phyloP scores from a whole-genome alignment of 2,113 vertebrate genomes.

The Malurus cyaneus region DNA sequence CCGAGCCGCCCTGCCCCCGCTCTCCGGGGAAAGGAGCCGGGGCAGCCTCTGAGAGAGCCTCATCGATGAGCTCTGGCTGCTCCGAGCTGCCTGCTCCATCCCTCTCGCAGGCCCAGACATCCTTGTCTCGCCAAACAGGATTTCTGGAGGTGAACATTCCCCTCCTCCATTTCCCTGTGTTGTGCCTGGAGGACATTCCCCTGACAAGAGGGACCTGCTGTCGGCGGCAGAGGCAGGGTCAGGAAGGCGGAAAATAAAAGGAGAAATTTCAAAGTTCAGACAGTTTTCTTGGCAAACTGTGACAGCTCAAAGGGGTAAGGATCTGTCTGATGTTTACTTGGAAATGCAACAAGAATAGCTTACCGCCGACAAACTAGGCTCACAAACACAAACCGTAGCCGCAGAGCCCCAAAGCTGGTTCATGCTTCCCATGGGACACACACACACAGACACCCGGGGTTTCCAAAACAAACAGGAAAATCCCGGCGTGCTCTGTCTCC shows the following conservation, averaged over 20 bases:
- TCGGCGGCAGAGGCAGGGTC: neutral
- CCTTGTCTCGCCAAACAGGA: neutral
- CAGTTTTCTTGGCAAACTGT: neutral
- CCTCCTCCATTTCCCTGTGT: neutral
- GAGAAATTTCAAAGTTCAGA: constrained; percentile 31
- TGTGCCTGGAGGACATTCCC: constrained; percentile 2
- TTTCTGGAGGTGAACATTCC: constrained; percentile 8
- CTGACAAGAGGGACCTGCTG: neutral
- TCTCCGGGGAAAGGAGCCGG: neutral
- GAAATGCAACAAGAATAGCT: neutral
- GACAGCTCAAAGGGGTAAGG: neutral
- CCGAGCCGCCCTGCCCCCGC: neutral
- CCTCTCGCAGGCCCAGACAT: neutral
- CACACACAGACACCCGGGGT: rapidly evolving
- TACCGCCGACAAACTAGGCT: neutral
- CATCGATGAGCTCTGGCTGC: neutral
- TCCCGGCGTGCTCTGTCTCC: neutral
- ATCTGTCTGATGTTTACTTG: constrained; percentile 28
- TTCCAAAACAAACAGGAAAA: neutral
- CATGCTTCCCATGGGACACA: neutral
- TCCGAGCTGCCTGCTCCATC: neutral
- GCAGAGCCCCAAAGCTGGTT: neutral
- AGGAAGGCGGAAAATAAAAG: constrained; percentile 28
- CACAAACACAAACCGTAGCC: neutral
- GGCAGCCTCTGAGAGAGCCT: neutral